These are phyloP conservation scores for Macquaria australasica DNA, from an alignment of 2,113 vertebrate genomes.

Conservation along the genomic window DNA sequence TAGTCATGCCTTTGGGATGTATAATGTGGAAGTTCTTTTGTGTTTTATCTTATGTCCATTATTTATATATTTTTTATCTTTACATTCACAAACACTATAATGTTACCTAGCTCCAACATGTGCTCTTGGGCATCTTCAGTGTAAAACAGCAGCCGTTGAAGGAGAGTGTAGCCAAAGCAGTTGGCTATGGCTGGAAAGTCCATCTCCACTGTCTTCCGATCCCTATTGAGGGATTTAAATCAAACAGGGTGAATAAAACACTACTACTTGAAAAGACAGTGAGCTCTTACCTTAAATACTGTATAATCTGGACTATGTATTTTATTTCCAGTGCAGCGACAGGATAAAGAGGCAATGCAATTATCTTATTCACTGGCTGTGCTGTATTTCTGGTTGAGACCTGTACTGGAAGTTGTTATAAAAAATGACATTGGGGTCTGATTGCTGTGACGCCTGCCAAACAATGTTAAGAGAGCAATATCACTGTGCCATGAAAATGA, in stretches of 20 bases:
- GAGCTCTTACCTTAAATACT: not conserved
- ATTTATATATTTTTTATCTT: not conserved
- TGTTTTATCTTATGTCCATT: not conserved
- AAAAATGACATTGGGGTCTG: not conserved
- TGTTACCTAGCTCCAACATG: constrained; percentile 91
- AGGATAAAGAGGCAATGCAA: constrained; percentile 9
- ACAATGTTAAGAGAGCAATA: not conserved
- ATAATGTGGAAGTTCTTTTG: not conserved
- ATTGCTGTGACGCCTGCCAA: not conserved
- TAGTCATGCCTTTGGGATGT: not conserved
- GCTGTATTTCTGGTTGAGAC: constrained; percentile 8
- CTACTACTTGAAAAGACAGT: not conserved
- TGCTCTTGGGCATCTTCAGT: constrained; percentile 92
- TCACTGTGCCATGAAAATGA: constrained; percentile 7
- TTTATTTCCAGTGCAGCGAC: constrained; percentile 6
- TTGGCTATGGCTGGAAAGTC: constrained; percentile 91
- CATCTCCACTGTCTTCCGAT: constrained; percentile 88
- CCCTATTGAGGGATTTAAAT: constrained; percentile 80
- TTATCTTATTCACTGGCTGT: not conserved
- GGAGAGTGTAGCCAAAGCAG: constrained; percentile 92
- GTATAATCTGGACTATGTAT: not conserved
- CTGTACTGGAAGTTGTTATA: not conserved
- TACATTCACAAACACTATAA: not conserved
- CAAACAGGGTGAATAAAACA: constrained; percentile 15
- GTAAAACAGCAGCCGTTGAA: constrained; percentile 90